Conservation (phyloP, 2,113 vertebrate species). For the Cyprinodon tularosa region DNA sequence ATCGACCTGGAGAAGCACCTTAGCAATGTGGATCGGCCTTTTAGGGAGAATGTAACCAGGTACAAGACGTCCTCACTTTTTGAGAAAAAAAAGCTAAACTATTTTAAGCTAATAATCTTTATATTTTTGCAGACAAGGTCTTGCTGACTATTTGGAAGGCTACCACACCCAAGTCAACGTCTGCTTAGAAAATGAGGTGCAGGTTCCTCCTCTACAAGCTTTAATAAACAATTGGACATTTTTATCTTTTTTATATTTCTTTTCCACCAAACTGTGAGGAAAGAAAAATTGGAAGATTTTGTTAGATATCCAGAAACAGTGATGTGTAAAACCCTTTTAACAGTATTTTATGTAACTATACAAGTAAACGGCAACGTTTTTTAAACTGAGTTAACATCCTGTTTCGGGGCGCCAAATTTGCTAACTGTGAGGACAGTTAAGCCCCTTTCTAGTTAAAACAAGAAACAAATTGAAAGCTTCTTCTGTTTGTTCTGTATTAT, state of each 20-base stretch:
- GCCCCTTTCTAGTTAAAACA: neutral
- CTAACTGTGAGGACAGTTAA: neutral
- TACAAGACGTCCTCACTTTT: constrained; percentile 53
- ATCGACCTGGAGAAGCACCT: constrained; percentile 88
- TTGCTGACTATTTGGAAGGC: constrained; percentile 87
- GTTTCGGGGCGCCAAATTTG: neutral
- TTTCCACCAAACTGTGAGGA: neutral
- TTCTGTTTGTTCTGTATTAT: neutral
- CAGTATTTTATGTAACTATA: neutral
- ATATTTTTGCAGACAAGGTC: constrained; percentile 82
- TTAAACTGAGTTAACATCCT: neutral
- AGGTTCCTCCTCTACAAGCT: neutral
- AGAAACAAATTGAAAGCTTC: neutral
- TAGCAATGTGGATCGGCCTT: constrained; percentile 88
- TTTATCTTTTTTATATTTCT: neutral
- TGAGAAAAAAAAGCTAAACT: neutral
- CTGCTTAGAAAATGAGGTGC: constrained; percentile 89
- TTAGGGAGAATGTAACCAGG: constrained; percentile 91
- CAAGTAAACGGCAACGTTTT: neutral
- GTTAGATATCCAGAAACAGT: neutral
- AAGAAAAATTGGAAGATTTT: neutral
- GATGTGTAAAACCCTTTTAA: neutral
- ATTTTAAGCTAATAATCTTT: neutral
- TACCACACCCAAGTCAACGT: constrained; percentile 88
- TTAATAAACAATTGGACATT: neutral